Base-by-base conservation (phyloP, 2,797 vertebrate genomes). In the Fundulus diaphanus region DNA sequence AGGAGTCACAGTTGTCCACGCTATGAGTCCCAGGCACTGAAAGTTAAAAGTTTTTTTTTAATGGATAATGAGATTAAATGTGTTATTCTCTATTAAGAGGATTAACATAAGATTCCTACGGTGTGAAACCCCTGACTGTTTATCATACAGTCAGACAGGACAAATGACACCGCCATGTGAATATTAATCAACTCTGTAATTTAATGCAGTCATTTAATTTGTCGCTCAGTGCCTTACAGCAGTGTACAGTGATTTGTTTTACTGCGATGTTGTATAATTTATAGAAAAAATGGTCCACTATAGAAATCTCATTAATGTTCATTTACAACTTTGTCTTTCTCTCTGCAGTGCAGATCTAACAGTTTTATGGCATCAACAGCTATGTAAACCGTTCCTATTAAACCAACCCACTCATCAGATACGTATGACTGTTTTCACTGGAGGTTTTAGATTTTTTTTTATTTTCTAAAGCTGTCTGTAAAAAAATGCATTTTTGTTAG, bases 81-180 rank as follows among this genome's bases (percentile, higher is more conserved):
- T 46, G 51, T 74, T 71, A 77, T 68, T 54, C 35, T 76, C 37
- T 69, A 49, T 76, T 61, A 85, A 86, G 49, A 78, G 57, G 75
- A 82, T 85, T 85, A 83, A 70, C 72, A 84, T 63, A 51, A 73
- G 29, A 8, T 42, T 52, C 67, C 70, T 52, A 78, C n/a, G 42
- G 44, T 73, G 69, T 63, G 59, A 35, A 29, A 31, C 33, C 44
- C 37, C 24, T 42, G 35, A 37, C 20, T 63, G n/a, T 65, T 82
- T 81, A 61, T 49, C 46, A 70, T 66, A 51, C 57, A 72, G 48
- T 69, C n/a, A 71, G 57, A 33, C 68, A 49, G 27, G 20, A 46
- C 42, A 24, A 57, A 63, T 44, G 20, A 9, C 46, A 51, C 68
- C 46, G 40, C 68, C 78, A 22, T 74, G 27, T 74, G 72, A 37